phyloP scores from a whole-genome alignment of 2,888 invertebrate species.

The Apoda limacodes region DNA sequence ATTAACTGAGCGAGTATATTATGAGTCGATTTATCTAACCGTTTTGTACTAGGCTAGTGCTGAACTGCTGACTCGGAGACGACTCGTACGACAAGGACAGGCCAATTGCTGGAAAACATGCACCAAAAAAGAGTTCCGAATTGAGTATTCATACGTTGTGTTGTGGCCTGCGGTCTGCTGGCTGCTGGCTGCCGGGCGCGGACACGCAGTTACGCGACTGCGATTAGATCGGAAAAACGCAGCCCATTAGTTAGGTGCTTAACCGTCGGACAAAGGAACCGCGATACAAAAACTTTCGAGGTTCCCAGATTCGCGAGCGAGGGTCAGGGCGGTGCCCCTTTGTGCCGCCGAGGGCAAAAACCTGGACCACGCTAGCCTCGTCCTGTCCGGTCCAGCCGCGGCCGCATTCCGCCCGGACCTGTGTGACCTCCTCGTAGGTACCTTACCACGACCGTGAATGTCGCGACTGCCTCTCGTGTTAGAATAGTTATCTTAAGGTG shows the following conservation, averaged over 20 bases:
- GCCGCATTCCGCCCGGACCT: neutral
- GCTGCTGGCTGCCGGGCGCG: constrained; percentile 22
- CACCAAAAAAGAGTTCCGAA: too few relatives aligned
- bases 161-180: constrained; percentile 12
- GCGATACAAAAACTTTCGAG: constrained; percentile 42
- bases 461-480: too few relatives aligned
- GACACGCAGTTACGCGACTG: constrained; percentile 32
- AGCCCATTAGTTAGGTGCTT: constrained; percentile 36
- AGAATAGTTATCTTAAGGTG: too few relatives aligned
- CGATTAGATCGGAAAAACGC: constrained; percentile 42
- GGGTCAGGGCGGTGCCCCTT: constrained; percentile 16
- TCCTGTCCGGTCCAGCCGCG: constrained; percentile 16
- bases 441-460: too few relatives aligned
- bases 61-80: too few relatives aligned
- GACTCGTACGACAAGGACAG: too few relatives aligned
- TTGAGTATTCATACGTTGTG: too few relatives aligned
- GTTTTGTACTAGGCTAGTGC: too few relatives aligned
- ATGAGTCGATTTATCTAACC: too few relatives aligned
- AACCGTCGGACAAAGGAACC: constrained; percentile 41
- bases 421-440: too few relatives aligned
- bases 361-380: constrained; percentile 17
- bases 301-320: constrained; percentile 27
- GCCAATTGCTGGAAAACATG: too few relatives aligned
- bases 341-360: constrained; percentile 25
- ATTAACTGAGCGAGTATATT: too few relatives aligned